Percentiles rank a stretch among this genome's conserved stretches.
phyloP scores from a whole-genome alignment of 2,113 vertebrate species.

The Vicugna pacos region DNA sequence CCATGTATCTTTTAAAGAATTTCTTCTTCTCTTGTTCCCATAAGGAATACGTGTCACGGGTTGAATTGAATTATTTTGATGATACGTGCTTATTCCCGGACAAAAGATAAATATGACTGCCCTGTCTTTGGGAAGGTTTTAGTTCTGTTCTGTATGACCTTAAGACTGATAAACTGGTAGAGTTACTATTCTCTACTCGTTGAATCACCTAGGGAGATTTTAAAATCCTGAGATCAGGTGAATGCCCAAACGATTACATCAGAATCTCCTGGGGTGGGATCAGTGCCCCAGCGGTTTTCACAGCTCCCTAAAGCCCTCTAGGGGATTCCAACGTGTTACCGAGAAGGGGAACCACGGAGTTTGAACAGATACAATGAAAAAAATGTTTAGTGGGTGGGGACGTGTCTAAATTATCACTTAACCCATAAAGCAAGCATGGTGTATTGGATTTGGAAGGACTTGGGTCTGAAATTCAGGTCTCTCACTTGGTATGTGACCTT shows the following conservation, averaged over 20 bases:
- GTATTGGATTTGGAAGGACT: background rate
- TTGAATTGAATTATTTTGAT: constrained; percentile 23
- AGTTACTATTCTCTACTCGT: background rate
- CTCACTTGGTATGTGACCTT: constrained; percentile 46
- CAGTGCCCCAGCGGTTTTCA: background rate
- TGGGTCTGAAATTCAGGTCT: background rate
- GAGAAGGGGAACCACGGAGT: background rate
- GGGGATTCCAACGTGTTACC: background rate
- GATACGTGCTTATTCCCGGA: background rate
- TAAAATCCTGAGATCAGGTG: background rate
- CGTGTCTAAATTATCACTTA: background rate
- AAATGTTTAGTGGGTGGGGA: background rate
- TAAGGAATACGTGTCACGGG: background rate
- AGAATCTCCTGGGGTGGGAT: background rate
- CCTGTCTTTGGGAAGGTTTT: background rate
- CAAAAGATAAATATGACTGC: background rate
- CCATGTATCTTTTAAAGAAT: background rate
- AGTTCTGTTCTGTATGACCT: background rate
- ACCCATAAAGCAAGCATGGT: background rate
- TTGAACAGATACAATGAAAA: background rate
- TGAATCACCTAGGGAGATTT: background rate
- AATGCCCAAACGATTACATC: background rate
- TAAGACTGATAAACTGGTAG: background rate
- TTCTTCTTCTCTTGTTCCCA: background rate
- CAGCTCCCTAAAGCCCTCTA: background rate